These are phyloP conservation scores for Phalacrocorax aristotelis DNA, from an alignment of 2,113 vertebrate species.

Conservation along the genomic window DNA sequence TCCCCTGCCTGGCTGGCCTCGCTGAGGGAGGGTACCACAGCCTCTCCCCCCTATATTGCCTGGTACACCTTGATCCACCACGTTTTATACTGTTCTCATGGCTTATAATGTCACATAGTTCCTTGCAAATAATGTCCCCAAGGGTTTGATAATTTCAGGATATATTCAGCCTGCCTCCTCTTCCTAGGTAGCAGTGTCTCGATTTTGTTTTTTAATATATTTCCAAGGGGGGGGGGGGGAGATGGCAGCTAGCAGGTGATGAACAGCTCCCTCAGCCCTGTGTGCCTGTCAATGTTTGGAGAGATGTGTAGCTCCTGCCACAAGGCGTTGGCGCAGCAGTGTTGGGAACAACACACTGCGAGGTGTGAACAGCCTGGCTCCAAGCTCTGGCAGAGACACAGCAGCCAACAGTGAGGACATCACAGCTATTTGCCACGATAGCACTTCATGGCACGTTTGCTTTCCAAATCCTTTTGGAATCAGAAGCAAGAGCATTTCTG, in stretches of 20 bases:
- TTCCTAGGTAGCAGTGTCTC: neutral
- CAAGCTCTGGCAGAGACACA: neutral
- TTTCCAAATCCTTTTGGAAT: neutral
- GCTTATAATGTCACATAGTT: neutral
- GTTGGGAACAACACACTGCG: neutral
- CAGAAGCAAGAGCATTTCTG: fast-evolving
- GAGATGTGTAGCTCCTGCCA: neutral
- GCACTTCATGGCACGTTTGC: fast-evolving
- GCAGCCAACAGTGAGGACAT: neutral
- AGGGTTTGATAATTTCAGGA: neutral
- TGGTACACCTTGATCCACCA: neutral
- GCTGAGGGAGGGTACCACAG: fast-evolving
- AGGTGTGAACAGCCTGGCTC: neutral
- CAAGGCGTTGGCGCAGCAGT: neutral
- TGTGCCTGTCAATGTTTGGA: neutral
- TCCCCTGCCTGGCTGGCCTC: neutral
- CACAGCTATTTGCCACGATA: neutral
- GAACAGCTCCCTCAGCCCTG: neutral
- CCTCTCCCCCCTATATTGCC: fast-evolving
- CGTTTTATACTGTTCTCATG: neutral
- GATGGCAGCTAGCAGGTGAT: neutral
- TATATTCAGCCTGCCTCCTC: neutral
- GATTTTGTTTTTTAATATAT: neutral
- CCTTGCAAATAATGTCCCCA: neutral
- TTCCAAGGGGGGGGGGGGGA: neutral